Conservation (phyloP, 2,113 vertebrate species). For the Pelusios castaneus region DNA sequence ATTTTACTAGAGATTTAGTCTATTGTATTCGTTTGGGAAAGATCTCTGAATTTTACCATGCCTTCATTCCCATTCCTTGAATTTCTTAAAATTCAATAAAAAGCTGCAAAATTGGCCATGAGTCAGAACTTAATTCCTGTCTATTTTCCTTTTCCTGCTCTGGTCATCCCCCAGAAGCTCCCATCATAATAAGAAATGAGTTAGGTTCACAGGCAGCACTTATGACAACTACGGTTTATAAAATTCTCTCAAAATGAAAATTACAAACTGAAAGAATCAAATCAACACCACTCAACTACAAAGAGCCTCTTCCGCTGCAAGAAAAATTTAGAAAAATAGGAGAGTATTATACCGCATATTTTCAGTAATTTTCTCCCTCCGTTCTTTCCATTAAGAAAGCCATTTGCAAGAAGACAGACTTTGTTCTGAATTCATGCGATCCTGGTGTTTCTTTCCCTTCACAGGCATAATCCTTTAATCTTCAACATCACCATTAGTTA, state of each 20-base stretch:
- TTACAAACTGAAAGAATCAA: accelerated
- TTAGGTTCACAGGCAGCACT: not conserved
- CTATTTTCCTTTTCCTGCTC: not conserved
- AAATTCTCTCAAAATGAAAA: slow-evolving; percentile 35
- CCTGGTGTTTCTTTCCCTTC: slow-evolving; percentile 44
- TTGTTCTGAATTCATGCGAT: slow-evolving; percentile 58
- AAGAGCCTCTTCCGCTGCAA: slow-evolving; percentile 17
- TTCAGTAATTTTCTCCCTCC: slow-evolving; percentile 25
- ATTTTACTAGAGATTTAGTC: not conserved
- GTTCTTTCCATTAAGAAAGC: slow-evolving; percentile 67
- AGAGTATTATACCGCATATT: slow-evolving; percentile 6
- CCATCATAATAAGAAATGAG: accelerated
- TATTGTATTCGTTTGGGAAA: not conserved
- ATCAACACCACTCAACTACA: slow-evolving; percentile 3
- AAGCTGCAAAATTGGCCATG: not conserved
- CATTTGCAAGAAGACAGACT: slow-evolving; percentile 50
- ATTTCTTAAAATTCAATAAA: not conserved
- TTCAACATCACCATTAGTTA: not conserved
- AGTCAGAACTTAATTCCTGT: not conserved
- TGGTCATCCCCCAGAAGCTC: not conserved
- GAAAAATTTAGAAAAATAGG: slow-evolving; percentile 25
- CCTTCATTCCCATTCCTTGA: not conserved
- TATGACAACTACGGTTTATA: not conserved
- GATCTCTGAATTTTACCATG: not conserved
- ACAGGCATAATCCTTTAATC: slow-evolving; percentile 9